Percentiles rank a stretch among this genome's conserved stretches.
phyloP scores from a whole-genome alignment of 2,888 invertebrate genomes.

The Hyppa rectilinea region DNA sequence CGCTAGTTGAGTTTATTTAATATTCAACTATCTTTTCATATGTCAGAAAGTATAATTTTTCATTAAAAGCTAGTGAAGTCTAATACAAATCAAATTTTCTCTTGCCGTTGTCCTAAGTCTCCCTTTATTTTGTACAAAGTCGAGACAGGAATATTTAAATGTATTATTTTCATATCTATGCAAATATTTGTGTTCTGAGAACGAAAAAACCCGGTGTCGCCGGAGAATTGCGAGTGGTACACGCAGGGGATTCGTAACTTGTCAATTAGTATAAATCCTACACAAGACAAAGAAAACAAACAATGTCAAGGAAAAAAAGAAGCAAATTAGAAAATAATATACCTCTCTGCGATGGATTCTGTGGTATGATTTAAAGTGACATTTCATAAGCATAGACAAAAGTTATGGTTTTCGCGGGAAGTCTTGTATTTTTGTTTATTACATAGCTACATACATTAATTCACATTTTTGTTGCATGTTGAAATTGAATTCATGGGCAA shows the following conservation, averaged over 20 bases:
- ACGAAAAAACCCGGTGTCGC: constrained; percentile 23
- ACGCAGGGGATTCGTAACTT: constrained; percentile 53
- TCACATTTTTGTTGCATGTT: background rate
- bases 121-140: constrained; percentile 13
- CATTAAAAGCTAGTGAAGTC: background rate
- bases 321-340: constrained; percentile 5
- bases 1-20: background rate
- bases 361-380: constrained; percentile 17
- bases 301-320: constrained; percentile 33
- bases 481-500: no score
- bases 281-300: constrained; percentile 43
- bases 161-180: constrained; percentile 44
- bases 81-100: background rate
- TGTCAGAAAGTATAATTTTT: background rate
- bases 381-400: constrained; percentile 6
- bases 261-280: constrained; percentile 55
- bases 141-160: constrained; percentile 15
- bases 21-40: background rate
- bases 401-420: constrained; percentile 13
- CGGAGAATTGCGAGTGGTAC: constrained; percentile 32
- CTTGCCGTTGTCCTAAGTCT: background rate
- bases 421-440: background rate
- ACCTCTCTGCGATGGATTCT: background rate
- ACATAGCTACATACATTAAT: background rate
- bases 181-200: constrained; percentile 37